Evolutionary conservation across 2,113 vertebrate species (phyloP), one percentile per base, ranked within the genome.

Genomic region (Petrocephalus zakoni): DNA sequence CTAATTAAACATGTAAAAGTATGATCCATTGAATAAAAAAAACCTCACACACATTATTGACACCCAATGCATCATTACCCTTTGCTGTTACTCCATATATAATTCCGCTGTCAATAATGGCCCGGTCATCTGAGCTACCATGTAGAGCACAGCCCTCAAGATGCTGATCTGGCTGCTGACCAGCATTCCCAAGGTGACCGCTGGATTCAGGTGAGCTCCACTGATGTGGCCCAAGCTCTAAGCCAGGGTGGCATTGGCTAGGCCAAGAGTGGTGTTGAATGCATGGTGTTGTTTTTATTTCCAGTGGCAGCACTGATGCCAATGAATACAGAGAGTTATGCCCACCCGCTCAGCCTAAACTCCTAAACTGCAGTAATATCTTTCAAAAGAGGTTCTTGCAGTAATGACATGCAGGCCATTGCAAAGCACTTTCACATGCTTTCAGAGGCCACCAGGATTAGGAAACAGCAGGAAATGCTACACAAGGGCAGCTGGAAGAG

Each of bases 151-250:
- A 0, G 96, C 96, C 87, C 96, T 92, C 42, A 97, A 92, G 90
- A 97, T 5, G 89, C 97, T 97, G 91, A 97, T 96, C 93, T 95
- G 95, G 88, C 97, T 97, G 93, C 94, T 96, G 17, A 94, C 94
- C 91, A 98, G 92, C 72, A 97, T 92, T 61, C 95, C 96, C 88
- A 97, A 89, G 1, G 96, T 97, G 83, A 97, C 93, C 0, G 97
- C 97, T 0, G 97, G 96, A 93, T 97, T 97, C 96, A 99, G 96
- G 94, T 99, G 98, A 0, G 97, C 97, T 0, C 98, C 98, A 0
- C 98, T 99, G 95, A 99, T 96, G 95, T 99, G 98, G 51, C 98
- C 98, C 92, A 99, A 95, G 5, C 96, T 98, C 90, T 99, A 98
- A 0, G 98, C 98, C 94, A 99, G 94, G 0, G 98, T 99, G 89